Conservation (phyloP, 2,888 invertebrate species). For the Cerceris ruficornis region DNA sequence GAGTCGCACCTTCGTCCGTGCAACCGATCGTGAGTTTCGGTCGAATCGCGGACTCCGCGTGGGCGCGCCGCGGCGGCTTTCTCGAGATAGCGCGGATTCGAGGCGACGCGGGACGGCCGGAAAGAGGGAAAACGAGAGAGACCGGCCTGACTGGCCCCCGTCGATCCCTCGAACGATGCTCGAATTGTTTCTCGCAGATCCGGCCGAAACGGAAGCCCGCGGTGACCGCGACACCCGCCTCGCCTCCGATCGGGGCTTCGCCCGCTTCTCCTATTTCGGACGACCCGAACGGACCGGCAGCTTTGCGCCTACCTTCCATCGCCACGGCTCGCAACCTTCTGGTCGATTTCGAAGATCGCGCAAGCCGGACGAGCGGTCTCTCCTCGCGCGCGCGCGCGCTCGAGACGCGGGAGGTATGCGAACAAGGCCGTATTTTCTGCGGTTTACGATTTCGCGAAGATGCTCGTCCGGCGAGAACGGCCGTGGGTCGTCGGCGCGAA, state of each 20-base stretch:
- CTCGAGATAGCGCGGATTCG: conserved; percentile 1
- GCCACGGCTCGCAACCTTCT: too few species aligned
- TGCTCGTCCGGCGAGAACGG: conserved; percentile 34
- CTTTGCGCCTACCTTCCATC: too few species aligned
- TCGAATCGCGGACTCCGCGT: too few species aligned
- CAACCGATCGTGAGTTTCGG: too few species aligned
- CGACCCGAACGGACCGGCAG: too few species aligned
- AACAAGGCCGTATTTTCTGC: conserved; percentile 34
- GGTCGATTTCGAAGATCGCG: too few species aligned
- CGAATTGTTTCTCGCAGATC: conserved; percentile 56
- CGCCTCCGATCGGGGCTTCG: conserved; percentile 44
- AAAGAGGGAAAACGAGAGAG: conserved; percentile 18
- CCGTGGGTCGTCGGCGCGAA: conserved; percentile 6
- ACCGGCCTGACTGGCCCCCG: conserved; percentile 6
- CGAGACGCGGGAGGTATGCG: conserved; percentile 35
- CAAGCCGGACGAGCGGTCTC: too few species aligned
- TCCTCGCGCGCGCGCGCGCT: too few species aligned
- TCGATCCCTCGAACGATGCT: conserved; percentile 44
- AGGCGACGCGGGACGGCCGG: conserved; percentile 21
- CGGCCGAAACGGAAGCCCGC: conserved; percentile 25
- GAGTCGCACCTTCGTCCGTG: too few species aligned
- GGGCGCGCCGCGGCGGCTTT: too few species aligned
- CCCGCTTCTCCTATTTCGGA: conserved; percentile 35
- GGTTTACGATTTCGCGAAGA: conserved; percentile 41
- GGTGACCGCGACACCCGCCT: conserved; percentile 2